Evolutionary conservation across 2,797 vertebrate species (phyloP), one percentile per base, ranked within the genome.

Genomic region (Chelon labrosus): DNA sequence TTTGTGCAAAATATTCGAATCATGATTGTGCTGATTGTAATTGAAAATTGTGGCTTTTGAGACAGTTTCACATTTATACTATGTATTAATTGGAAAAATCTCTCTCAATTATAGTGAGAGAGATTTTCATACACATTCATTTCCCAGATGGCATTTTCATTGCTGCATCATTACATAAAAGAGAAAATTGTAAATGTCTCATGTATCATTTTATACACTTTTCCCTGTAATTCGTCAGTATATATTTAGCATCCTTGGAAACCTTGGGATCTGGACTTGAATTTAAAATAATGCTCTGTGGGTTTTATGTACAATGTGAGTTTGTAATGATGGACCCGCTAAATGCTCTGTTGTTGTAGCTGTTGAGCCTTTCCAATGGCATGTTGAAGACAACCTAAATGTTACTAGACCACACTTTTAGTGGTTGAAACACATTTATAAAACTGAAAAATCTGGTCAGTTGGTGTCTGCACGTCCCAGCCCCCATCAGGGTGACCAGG

Each of bases 241-340:
- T 84, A 85, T 87, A 87, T 85, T 90, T 88, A 87, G 84, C 66
- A 56, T 82, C 49, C 65, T 71, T 81, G 72, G 66, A 84, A 82
- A 82, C 61, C 62, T 77, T 77, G 27, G 73, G 72, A 83, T 85
- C 71, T 76, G 62, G 58, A 74, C 63, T 57, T 64, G 73, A 78
- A 83, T 83, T 72, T 82, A 80, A 84, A 83, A 82, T 82, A 83
- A 61, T 49, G 37, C 50, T 51, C 58, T 79, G 83, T 27, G 81
- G 64, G 70, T 88, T 88, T 67, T 14, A 86, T 75, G 79, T 76
- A 73, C 75, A 82, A 68, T 77, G 67, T 35, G 27, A 84, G 65
- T 84, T 87, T 85, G 82, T 82, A 76, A 85, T 77, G 80, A 79
- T n/a, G 64, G 73, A 77, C 59, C 73, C n/a, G 71, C 74, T 53